These are phyloP conservation scores for Mobula birostris DNA, from an alignment of 2,113 vertebrate genomes.

Conservation along the genomic window DNA sequence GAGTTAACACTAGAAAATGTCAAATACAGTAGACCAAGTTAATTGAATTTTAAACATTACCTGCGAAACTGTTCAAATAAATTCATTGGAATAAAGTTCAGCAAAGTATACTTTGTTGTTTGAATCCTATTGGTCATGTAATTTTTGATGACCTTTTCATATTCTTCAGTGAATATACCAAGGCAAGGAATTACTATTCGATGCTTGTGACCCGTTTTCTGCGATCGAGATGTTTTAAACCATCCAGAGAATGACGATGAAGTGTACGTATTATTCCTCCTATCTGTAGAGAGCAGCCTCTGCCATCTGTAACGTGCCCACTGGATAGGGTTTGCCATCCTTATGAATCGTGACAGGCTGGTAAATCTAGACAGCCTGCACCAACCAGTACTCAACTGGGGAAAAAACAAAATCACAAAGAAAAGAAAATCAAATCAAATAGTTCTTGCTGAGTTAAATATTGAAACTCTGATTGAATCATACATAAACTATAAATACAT, in stretches of 20 bases:
- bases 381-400: not conserved
- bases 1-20: not conserved
- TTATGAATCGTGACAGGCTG: not conserved
- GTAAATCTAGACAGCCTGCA: slow-evolving; percentile 13
- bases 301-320: slow-evolving; percentile 65
- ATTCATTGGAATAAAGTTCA: slow-evolving; percentile 89
- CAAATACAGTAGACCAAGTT: no score
- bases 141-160: slow-evolving; percentile 58
- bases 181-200: slow-evolving; percentile 68
- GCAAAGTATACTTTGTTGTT: slow-evolving; percentile 85
- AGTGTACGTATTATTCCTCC: slow-evolving; percentile 45
- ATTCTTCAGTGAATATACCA: slow-evolving; percentile 64
- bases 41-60: slow-evolving; percentile 50
- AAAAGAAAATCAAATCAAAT: not conserved
- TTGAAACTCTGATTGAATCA: not conserved
- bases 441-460: not conserved
- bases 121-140: slow-evolving; percentile 77
- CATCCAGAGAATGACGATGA: slow-evolving; percentile 35
- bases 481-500: not conserved
- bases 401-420: not conserved
- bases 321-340: slow-evolving; percentile 62
- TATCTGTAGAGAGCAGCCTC: slow-evolving; percentile 47
- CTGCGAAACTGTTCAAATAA: slow-evolving; percentile 96
- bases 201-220: slow-evolving; percentile 54
- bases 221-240: slow-evolving; percentile 38